Conservation (phyloP, 2,888 invertebrate genomes). For the Chalcosyrphus nemorum region DNA sequence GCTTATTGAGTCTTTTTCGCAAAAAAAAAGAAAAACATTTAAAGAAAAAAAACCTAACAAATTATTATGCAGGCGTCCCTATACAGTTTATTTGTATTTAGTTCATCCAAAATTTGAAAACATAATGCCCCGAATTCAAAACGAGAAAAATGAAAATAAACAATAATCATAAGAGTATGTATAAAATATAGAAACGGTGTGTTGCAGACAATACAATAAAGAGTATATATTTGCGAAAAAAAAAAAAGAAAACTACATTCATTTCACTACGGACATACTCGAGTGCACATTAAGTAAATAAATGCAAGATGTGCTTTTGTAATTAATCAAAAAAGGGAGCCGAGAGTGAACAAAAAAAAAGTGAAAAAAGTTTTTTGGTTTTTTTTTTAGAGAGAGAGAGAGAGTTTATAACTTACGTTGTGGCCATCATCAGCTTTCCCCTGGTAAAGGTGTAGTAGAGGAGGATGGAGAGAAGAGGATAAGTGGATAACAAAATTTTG, state of each 20-base stretch:
- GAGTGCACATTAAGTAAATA: slow-evolving; percentile 49
- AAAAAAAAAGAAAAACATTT: neutral
- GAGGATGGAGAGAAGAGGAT: slow-evolving; percentile 60
- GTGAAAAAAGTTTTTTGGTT: slow-evolving; percentile 16
- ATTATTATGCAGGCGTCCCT: slow-evolving; percentile 1
- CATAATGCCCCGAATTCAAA: slow-evolving; percentile 7
- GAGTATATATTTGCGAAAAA: slow-evolving; percentile 22
- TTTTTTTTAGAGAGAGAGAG: no score
- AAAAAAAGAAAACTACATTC: slow-evolving; percentile 38
- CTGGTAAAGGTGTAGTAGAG: slow-evolving; percentile 64
- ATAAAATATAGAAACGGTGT: neutral
- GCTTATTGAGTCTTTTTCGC: neutral
- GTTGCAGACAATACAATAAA: slow-evolving; percentile 34
- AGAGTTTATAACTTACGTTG: slow-evolving; percentile 66
- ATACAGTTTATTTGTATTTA: neutral
- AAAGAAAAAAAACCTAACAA: neutral
- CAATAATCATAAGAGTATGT: neutral
- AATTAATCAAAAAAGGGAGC: slow-evolving; percentile 44
- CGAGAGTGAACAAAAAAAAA: slow-evolving; percentile 32
- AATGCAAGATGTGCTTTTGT: slow-evolving; percentile 51
- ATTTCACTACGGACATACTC: slow-evolving; percentile 40
- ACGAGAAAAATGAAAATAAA: neutral
- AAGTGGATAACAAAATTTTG: slow-evolving; percentile 69
- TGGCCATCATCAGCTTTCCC: slow-evolving; percentile 72
- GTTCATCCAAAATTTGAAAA: neutral